Evolutionary conservation across 2,797 vertebrate species (phyloP).

Genomic region (Propithecus perrieri): DNA sequence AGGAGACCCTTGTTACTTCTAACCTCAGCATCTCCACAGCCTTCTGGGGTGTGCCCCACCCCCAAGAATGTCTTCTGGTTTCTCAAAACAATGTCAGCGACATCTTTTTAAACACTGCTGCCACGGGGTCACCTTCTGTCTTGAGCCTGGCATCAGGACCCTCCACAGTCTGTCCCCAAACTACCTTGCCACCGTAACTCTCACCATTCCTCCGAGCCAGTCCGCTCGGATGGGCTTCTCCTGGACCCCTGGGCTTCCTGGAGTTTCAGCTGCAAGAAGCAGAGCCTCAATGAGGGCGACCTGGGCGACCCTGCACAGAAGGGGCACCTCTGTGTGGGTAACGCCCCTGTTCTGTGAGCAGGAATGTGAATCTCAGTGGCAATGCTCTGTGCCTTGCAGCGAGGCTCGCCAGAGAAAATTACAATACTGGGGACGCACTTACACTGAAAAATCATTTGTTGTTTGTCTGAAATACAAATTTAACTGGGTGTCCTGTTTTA

Average conservation of each 20-base stretch:
- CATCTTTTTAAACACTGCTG: not conserved
- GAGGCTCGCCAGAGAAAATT: not conserved
- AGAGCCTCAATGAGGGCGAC: not conserved
- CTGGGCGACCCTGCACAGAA: no score
- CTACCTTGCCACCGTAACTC: not conserved
- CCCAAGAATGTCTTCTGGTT: not conserved
- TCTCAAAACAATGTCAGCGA: not conserved
- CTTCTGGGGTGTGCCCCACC: not conserved
- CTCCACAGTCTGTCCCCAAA: not conserved
- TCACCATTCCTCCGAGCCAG: not conserved
- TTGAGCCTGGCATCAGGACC: not conserved
- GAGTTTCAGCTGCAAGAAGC: not conserved
- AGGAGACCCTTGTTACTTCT: not conserved
- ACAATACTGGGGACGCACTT: not conserved
- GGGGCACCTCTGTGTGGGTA: no score
- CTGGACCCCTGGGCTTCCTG: not conserved
- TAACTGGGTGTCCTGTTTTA: not conserved
- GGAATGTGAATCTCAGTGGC: not conserved
- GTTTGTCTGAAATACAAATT: not conserved
- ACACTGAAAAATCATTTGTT: not conserved
- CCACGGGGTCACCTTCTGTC: not conserved
- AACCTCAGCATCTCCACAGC: not conserved
- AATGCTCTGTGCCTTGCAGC: not conserved
- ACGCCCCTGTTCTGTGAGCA: accelerated
- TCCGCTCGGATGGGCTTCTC: not conserved